phyloP scores from a whole-genome alignment of 2,797 vertebrate genomes.

The Tokudaia muenninki region DNA sequence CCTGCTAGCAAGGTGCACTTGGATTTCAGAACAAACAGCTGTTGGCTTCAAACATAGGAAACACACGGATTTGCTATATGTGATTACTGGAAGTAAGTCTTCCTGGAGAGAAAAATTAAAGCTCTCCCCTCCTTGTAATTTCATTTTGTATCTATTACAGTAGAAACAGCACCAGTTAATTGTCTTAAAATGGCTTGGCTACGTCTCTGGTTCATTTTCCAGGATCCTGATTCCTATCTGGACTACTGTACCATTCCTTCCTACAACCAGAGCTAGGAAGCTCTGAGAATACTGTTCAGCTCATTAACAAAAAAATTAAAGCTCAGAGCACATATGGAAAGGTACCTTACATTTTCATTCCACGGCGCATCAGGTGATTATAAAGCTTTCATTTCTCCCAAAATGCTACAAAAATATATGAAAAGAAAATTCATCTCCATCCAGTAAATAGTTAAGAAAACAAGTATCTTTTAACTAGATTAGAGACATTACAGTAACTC shows the following conservation, averaged over 20 bases:
- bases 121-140: slow-evolving; percentile 68
- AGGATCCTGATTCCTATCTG: slow-evolving; percentile 74
- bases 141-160: slow-evolving; percentile 77
- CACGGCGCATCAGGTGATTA: slow-evolving; percentile 81
- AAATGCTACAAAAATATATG: slow-evolving; percentile 86
- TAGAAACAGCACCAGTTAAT: slow-evolving; percentile 86
- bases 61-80: slow-evolving; percentile 78
- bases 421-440: slow-evolving; percentile 74
- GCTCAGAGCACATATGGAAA: slow-evolving; percentile 82
- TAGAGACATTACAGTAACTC: slow-evolving; percentile 48
- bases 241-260: slow-evolving; percentile 81
- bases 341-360: slow-evolving; percentile 83
- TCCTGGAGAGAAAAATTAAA: slow-evolving; percentile 78
- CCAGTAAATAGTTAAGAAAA: slow-evolving; percentile 66
- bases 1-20: slow-evolving; percentile 86
- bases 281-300: slow-evolving; percentile 85
- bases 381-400: slow-evolving; percentile 87
- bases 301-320: slow-evolving; percentile 89
- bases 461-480: slow-evolving; percentile 59
- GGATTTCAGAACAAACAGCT: slow-evolving; percentile 84
- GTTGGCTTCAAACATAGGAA: slow-evolving; percentile 79
- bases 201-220: slow-evolving; percentile 84
- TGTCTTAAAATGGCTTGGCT: slow-evolving; percentile 83
- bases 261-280: slow-evolving; percentile 80
- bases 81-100: slow-evolving; percentile 80